Conservation (phyloP, 2,888 invertebrate species). For the Ecliptopera silaceata region DNA sequence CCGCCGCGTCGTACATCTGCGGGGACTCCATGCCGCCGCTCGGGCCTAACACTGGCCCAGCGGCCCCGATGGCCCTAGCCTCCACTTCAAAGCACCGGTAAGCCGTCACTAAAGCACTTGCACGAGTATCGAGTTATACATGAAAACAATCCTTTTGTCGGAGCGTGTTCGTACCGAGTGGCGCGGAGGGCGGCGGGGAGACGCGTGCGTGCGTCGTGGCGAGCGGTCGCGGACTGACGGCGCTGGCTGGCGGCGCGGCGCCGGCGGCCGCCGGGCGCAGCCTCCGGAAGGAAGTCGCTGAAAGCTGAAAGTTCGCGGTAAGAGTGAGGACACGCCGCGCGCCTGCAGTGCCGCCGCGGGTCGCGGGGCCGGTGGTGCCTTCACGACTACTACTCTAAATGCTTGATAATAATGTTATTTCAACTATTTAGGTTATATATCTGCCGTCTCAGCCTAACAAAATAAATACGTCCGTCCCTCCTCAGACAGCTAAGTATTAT, state of each 20-base stretch:
- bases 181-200: conserved; percentile 44
- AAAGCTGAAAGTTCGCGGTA: conserved; percentile 72
- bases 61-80: conserved; percentile 74
- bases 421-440: too few species aligned
- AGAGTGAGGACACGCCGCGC: conserved; percentile 53
- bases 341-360: conserved; percentile 9
- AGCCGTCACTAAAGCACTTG: conserved; percentile 72
- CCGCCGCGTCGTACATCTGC: conserved; percentile 92
- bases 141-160: conserved; percentile 40
- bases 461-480: too few species aligned
- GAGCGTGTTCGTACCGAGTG: conserved; percentile 36
- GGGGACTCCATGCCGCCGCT: conserved; percentile 90
- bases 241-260: conserved; percentile 54
- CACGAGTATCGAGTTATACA: conserved; percentile 46
- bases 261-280: conserved; percentile 53
- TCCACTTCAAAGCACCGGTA: conserved; percentile 80
- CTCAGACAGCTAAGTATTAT: too few species aligned
- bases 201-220: conserved; percentile 65
- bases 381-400: conserved; percentile 2
- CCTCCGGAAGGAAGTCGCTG: conserved; percentile 75
- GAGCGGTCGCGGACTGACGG: conserved; percentile 68
- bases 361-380: neutral
- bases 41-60: conserved; percentile 74
- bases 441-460: too few species aligned
- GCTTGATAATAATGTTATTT: too few species aligned